Evolutionary conservation across 2,888 invertebrate species (phyloP), one percentile per base, ranked within the genome.

Genomic region (Anagyrus pseudococci): DNA sequence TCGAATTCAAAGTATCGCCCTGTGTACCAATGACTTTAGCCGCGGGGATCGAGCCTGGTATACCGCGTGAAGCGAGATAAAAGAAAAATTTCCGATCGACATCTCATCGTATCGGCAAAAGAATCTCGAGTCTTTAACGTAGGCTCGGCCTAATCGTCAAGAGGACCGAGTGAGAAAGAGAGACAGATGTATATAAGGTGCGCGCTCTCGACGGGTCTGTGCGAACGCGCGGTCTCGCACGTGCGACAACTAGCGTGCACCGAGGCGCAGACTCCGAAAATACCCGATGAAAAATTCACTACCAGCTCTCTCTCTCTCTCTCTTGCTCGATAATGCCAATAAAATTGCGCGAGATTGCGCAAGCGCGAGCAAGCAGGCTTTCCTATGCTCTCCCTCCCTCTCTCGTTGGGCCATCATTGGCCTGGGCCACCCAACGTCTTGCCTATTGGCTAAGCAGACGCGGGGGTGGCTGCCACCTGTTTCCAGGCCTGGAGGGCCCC

Each of bases 281-380:
- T 55, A 55, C 41, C 29, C 41, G 55, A 55, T 41, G 43, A 26
- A 61, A 61, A 61, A 59, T 37, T 53, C 25, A 13, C 22, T 46
- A 17, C 37, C 40, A 44, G 49, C 46, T 44, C 20, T 2, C 47
- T 47, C 55, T 29, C 6, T 10, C 4, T 10, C 6, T 4, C 10
- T 10, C 4, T 29, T 33, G 37, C 46, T 47, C 29, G 47, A 62
- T 62, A 57, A 57, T 61, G 62, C 49, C 60, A 65, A 68, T 67
- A 68, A 67, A 66, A 70, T 74, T 73, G 68, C 73, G 64, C 56
- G 68, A 69, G 49, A 69, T 75, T 73, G 73, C 70, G 72, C 72
- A 75, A 75, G 71, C 54, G 48, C 49, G 47, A 40, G 68, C 55
- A 69, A 69, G 58, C 17, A 0, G n/a, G 19, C 20, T n/a, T 7